These are phyloP conservation scores for Manduca sexta DNA, from an alignment of 1,140 invertebrate genomes.

Conservation along the genomic window DNA sequence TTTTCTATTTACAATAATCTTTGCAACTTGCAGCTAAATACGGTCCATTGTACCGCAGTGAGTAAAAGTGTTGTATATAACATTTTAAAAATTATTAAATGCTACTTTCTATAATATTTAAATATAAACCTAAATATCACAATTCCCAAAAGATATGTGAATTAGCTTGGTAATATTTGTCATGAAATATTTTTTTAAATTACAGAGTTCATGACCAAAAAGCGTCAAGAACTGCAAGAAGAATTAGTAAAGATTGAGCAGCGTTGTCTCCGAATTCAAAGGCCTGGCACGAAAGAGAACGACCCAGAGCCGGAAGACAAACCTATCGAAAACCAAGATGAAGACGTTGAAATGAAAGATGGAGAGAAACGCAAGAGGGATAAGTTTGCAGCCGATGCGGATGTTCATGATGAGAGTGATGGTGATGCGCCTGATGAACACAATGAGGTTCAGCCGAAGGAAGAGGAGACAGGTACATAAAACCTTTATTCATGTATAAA, in stretches of 20 bases:
- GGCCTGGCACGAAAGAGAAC: slow-evolving; percentile 41
- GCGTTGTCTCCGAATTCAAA: slow-evolving; percentile 39
- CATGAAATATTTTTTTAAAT: slow-evolving; percentile 1
- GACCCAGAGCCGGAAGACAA: slow-evolving; percentile 21
- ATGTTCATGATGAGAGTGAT: slow-evolving; percentile 52
- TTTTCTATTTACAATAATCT: slow-evolving; percentile 7
- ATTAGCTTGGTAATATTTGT: too few relatives aligned
- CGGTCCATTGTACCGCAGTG: slow-evolving; percentile 46
- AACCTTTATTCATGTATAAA: too few relatives aligned
- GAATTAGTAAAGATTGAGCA: slow-evolving; percentile 61
- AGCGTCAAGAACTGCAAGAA: slow-evolving; percentile 51
- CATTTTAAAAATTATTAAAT: neutral
- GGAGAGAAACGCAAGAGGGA: slow-evolving; percentile 41
- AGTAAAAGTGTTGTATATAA: slow-evolving; percentile 34
- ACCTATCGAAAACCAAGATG: slow-evolving; percentile 1
- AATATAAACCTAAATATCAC: too few relatives aligned
- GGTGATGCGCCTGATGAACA: slow-evolving; percentile 35
- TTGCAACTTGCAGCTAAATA: slow-evolving; percentile 41
- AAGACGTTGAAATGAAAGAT: slow-evolving; percentile 12
- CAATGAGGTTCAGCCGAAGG: neutral
- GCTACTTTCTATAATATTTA: too few relatives aligned
- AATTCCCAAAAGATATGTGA: too few relatives aligned
- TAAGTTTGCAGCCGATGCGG: slow-evolving; percentile 56
- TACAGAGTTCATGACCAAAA: slow-evolving; percentile 67
- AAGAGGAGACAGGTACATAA: slow-evolving; percentile 27